These are phyloP conservation scores for Cercopithecus hamlyni DNA, from an alignment of 2,797 vertebrate species.

Conservation along the genomic window DNA sequence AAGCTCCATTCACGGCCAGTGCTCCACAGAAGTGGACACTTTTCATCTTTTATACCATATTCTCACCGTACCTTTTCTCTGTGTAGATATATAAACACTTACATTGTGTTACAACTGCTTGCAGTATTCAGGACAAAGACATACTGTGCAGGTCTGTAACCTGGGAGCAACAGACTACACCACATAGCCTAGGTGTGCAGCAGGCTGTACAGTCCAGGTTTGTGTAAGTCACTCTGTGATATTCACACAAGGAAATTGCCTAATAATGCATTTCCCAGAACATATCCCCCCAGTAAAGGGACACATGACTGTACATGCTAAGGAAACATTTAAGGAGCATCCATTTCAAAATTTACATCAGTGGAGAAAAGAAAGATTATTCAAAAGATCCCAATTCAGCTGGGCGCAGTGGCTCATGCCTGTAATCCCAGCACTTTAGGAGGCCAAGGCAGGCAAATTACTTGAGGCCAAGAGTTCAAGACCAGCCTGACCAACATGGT, in stretches of 20 bases:
- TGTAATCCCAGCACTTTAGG: neutral
- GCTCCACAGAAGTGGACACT: neutral
- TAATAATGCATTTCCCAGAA: neutral
- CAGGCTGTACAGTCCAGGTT: neutral
- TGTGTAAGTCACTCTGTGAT: neutral
- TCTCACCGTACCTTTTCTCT: neutral
- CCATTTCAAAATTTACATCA: neutral
- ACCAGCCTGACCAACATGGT: neutral
- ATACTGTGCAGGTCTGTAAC: neutral
- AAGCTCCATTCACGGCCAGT: neutral
- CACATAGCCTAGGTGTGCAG: neutral
- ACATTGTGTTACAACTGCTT: neutral
- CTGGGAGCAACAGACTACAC: neutral
- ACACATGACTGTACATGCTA: neutral
- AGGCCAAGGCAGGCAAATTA: neutral
- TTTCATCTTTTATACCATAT: neutral
- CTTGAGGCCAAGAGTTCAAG: neutral
- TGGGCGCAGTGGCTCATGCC: neutral
- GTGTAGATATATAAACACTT: neutral
- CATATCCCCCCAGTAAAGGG: neutral
- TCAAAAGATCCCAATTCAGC: conserved; percentile 35
- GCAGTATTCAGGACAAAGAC: neutral
- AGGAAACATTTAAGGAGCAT: neutral
- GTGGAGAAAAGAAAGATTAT: neutral
- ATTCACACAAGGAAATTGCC: neutral